A percentile compares a stretch with the other conserved stretches of the same genome.
Conservation (phyloP, 2,113 vertebrate genomes). For the Gallinago media region DNA sequence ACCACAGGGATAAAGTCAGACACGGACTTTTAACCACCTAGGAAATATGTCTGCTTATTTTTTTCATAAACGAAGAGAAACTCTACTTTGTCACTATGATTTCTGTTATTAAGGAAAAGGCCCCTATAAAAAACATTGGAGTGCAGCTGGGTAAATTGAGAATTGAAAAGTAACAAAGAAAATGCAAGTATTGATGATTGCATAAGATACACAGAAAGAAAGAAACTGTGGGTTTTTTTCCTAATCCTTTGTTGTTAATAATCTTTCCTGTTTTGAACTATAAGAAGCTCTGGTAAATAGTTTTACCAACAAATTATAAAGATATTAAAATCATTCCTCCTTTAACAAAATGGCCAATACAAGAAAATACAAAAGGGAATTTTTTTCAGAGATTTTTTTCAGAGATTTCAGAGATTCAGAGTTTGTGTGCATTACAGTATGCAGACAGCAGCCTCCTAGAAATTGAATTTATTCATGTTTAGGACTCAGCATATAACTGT, state of each 20-base stretch:
- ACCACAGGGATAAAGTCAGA: background rate
- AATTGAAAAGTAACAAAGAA: background rate
- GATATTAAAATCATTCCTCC: background rate
- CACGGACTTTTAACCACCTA: background rate
- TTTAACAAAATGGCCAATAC: background rate
- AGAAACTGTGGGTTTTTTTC: accelerated
- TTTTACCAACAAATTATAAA: background rate
- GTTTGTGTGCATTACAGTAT: background rate
- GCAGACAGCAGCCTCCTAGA: background rate
- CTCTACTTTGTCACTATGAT: background rate
- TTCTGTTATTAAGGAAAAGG: background rate
- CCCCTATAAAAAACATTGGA: background rate
- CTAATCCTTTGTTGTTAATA: background rate
- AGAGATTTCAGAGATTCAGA: background rate
- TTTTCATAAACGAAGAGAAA: background rate
- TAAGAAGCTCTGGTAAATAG: background rate
- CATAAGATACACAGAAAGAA: background rate
- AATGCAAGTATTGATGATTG: background rate
- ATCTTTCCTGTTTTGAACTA: background rate
- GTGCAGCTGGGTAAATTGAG: background rate
- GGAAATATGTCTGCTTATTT: background rate
- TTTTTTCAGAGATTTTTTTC: background rate
- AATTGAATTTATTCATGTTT: background rate
- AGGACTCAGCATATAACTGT: background rate
- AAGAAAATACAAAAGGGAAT: background rate